Percentiles rank a stretch among this genome's conserved stretches.
phyloP scores from a whole-genome alignment of 1,140 invertebrate genomes.

The Hycleus phaleratus region DNA sequence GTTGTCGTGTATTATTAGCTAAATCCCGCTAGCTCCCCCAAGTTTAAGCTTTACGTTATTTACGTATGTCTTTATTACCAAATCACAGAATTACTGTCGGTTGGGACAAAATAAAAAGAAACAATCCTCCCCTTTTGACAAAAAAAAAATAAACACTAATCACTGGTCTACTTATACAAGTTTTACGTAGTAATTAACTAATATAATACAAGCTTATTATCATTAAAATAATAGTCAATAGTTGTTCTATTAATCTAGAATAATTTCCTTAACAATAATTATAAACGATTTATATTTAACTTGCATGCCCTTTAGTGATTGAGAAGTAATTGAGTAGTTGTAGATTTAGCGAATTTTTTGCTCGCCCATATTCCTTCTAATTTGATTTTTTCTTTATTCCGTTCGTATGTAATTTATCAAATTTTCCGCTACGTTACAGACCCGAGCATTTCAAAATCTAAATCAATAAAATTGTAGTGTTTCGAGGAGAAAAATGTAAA shows the following conservation, averaged over 20 bases:
- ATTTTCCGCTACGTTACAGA: conserved; percentile 1
- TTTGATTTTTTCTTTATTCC: too few species aligned
- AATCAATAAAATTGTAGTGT: too few species aligned
- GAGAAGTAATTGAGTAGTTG: conserved; percentile 18
- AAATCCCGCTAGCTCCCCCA: too few species aligned
- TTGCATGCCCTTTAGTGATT: conserved; percentile 33
- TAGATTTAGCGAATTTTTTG: conserved; percentile 35
- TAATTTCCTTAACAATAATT: conserved; percentile 37
- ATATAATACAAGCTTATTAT: conserved; percentile 26
- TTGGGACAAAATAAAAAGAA: too few species aligned
- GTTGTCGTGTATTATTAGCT: too few species aligned
- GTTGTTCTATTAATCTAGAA: conserved; percentile 35
- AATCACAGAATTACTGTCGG: too few species aligned
- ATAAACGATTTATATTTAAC: conserved; percentile 27
- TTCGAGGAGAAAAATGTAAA: not conserved
- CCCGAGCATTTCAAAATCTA: not conserved
- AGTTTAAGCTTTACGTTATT: too few species aligned
- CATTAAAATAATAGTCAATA: conserved; percentile 36
- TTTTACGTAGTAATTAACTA: not conserved
- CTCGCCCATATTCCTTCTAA: conserved; percentile 13
- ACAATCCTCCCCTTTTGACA: too few species aligned
- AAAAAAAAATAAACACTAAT: too few species aligned
- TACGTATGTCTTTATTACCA: too few species aligned
- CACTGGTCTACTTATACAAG: too few species aligned
- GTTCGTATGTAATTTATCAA: too few species aligned